These are phyloP conservation scores for Xylocampa areola DNA, from an alignment of 2,888 invertebrate genomes.

Conservation along the genomic window DNA sequence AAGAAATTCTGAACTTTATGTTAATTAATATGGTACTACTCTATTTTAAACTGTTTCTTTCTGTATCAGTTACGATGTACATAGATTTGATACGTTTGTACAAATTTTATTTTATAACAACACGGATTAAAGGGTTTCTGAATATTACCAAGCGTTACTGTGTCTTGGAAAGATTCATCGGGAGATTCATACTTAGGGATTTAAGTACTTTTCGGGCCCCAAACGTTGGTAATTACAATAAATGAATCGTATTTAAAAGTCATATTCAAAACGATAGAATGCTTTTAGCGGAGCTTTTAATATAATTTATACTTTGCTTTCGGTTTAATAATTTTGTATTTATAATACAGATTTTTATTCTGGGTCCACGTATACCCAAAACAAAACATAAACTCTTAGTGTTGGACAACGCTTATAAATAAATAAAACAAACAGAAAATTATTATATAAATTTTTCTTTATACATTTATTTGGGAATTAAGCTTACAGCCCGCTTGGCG, in stretches of 20 bases:
- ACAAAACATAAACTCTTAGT: no score
- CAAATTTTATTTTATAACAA: slow-evolving; percentile 33
- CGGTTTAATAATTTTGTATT: no score
- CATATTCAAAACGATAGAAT: slow-evolving; percentile 9
- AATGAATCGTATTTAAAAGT: slow-evolving; percentile 30
- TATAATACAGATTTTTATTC: no score
- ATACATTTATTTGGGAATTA: no score
- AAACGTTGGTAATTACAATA: slow-evolving; percentile 36
- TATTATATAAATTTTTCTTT: no score
- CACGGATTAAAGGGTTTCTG: slow-evolving; percentile 49
- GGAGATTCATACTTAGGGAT: slow-evolving; percentile 43
- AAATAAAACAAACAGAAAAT: no score
- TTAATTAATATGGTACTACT: no score
- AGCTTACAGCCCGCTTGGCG: no score
- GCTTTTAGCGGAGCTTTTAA: slow-evolving; percentile 14
- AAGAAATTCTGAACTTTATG: no score
- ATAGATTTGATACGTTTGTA: slow-evolving; percentile 37
- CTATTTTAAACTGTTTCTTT: slow-evolving; percentile 32
- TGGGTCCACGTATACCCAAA: no score
- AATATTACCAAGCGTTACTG: slow-evolving; percentile 42
- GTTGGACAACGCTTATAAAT: no score
- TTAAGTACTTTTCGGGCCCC: slow-evolving; percentile 37
- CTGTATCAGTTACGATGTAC: slow-evolving; percentile 23
- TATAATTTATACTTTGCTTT: not conserved
- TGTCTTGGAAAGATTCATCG: slow-evolving; percentile 42